phyloP scores from a whole-genome alignment of 2,113 vertebrate species.

The Podiceps cristatus region DNA sequence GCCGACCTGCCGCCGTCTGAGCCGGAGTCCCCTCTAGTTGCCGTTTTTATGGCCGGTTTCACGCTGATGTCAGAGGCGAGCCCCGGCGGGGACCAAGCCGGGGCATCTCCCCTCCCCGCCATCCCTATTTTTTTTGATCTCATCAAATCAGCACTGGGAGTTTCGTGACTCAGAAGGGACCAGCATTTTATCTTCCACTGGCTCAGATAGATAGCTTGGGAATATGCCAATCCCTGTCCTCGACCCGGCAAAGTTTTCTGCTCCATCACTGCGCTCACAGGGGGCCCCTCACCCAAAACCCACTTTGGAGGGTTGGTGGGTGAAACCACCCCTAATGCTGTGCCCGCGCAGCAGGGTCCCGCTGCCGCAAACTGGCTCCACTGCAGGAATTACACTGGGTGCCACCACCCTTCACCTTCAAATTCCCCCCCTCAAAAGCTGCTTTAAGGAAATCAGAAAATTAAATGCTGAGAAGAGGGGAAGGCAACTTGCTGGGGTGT shows the following conservation, averaged over 20 bases:
- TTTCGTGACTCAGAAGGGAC: conserved; percentile 48
- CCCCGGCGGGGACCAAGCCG: conserved; percentile 7
- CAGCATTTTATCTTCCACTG: neutral
- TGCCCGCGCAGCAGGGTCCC: accelerated
- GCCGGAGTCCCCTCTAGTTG: neutral
- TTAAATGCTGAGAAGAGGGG: neutral
- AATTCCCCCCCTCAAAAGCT: accelerated
- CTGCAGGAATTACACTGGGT: accelerated
- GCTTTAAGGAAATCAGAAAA: neutral
- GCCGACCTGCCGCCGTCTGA: neutral
- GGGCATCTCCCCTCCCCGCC: conserved; percentile 60
- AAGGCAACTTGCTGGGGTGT: neutral
- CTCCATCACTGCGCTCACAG: accelerated
- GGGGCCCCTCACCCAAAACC: too few relatives aligned
- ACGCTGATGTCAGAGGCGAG: conserved; percentile 69
- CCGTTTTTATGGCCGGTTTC: conserved; percentile 62
- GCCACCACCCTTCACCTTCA: neutral
- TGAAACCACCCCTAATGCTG: neutral
- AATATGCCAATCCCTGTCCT: neutral
- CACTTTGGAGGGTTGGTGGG: accelerated
- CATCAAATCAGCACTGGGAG: conserved; percentile 54
- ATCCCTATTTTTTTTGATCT: conserved; percentile 10
- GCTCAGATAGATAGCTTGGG: neutral
- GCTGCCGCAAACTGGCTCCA: accelerated
- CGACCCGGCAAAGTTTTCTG: neutral